These are phyloP conservation scores for Nannospalax galili DNA, from an alignment of 2,113 vertebrate species.

Conservation along the genomic window DNA sequence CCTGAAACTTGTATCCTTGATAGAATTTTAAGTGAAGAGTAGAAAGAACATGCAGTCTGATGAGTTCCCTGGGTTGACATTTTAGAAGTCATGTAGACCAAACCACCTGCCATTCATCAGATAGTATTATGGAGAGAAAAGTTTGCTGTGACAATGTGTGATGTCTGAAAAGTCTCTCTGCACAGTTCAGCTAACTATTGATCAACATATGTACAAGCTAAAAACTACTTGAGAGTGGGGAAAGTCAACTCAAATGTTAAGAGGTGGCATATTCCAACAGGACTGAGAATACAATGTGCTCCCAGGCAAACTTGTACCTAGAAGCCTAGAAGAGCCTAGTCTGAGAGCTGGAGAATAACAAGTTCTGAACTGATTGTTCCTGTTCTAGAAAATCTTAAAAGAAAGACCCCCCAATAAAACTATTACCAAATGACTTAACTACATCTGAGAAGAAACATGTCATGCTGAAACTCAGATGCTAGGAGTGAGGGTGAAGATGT, in stretches of 20 bases:
- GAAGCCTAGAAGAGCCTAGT: background rate
- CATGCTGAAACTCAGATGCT: background rate
- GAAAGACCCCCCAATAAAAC: background rate
- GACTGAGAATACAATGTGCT: background rate
- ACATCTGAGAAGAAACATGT: background rate
- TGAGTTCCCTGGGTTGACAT: background rate
- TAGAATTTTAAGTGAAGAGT: background rate
- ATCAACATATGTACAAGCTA: background rate
- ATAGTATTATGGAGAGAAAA: background rate
- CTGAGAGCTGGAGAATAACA: background rate
- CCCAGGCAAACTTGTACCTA: accelerated
- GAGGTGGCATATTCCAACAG: background rate
- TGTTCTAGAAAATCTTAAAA: background rate
- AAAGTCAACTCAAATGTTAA: background rate
- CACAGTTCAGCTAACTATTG: background rate
- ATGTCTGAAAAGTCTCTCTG: background rate
- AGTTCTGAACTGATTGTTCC: background rate
- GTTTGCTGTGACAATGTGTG: background rate
- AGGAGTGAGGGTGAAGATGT: background rate
- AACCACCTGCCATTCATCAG: background rate
- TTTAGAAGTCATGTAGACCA: background rate
- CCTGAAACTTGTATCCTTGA: background rate
- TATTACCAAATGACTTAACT: background rate
- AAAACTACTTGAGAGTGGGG: background rate
- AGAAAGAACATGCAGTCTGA: background rate